Evolutionary conservation across 92 coral and sea anemone species (phyloP).

Genomic region (Porites divaricata): DNA sequence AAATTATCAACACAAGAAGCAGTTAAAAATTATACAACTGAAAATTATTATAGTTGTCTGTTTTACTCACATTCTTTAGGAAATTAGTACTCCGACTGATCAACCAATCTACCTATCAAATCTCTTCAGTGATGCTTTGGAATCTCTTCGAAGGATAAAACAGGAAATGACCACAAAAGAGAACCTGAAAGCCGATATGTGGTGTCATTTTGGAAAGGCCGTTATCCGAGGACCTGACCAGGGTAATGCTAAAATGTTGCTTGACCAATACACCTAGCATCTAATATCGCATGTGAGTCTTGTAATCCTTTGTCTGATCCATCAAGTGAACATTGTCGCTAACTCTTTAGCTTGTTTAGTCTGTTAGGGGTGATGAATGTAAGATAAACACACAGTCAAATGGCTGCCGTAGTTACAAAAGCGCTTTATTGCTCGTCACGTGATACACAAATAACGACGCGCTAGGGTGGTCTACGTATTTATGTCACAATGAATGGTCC

Average conservation of each 20-base stretch:
- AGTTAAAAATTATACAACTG: not conserved
- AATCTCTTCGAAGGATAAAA: slow-evolving; percentile 12
- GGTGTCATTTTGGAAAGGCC: slow-evolving; percentile 30
- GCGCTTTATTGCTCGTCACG: too few relatives aligned
- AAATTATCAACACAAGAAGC: not conserved
- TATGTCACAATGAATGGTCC: too few relatives aligned
- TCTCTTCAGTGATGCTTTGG: not conserved
- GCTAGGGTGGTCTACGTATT: too few relatives aligned
- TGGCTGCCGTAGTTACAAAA: too few relatives aligned
- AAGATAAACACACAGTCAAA: too few relatives aligned
- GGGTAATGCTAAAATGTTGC: not conserved
- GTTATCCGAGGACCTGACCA: slow-evolving; percentile 5
- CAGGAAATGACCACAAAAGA: not conserved
- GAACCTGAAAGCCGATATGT: slow-evolving; percentile 20
- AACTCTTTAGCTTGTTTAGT: too few relatives aligned
- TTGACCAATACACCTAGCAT: not conserved
- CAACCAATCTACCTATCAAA: not conserved
- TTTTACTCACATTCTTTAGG: not conserved
- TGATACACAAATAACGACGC: too few relatives aligned
- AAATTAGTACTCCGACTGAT: not conserved
- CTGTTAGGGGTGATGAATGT: too few relatives aligned
- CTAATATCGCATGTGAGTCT: not conserved
- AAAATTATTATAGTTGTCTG: too few relatives aligned
- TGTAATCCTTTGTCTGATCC: not conserved
- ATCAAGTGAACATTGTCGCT: too few relatives aligned